A percentile compares a stretch with the other conserved stretches of the same genome.
Evolutionary conservation across 2,797 vertebrate species (phyloP).

Genomic region (Cottoperca gobio): DNA sequence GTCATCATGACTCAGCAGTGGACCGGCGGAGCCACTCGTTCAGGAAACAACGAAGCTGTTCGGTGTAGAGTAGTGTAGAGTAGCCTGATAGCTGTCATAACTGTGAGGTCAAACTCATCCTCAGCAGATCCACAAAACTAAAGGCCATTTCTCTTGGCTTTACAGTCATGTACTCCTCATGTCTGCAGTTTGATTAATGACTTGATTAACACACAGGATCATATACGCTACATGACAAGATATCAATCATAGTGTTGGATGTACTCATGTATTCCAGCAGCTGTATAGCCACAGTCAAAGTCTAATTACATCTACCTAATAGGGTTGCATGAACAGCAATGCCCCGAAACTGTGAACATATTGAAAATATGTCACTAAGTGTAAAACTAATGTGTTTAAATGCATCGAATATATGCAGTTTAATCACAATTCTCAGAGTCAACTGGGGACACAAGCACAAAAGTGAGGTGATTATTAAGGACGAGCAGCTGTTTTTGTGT

Average conservation of each 20-base stretch:
- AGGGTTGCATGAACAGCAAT: slow-evolving; percentile 51
- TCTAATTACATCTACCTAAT: slow-evolving; percentile 69
- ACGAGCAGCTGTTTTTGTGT: slow-evolving; percentile 46
- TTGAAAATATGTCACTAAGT: slow-evolving; percentile 54
- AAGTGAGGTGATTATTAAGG: slow-evolving; percentile 54
- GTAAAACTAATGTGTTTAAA: slow-evolving; percentile 40
- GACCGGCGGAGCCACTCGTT: slow-evolving; percentile 55
- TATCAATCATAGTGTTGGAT: slow-evolving; percentile 69
- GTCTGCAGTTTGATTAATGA: slow-evolving; percentile 70
- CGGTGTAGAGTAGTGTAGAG: slow-evolving; percentile 63
- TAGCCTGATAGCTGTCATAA: slow-evolving; percentile 61
- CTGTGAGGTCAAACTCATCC: slow-evolving; percentile 58
- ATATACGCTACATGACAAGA: slow-evolving; percentile 37
- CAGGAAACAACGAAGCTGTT: slow-evolving; percentile 55
- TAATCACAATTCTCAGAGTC: slow-evolving; percentile 30
- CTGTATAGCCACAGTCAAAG: slow-evolving; percentile 45
- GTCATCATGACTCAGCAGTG: slow-evolving; percentile 77
- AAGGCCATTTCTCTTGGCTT: slow-evolving; percentile 40
- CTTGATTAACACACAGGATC: slow-evolving; percentile 57
- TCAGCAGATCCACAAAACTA: slow-evolving; percentile 54
- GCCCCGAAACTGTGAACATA: slow-evolving; percentile 52
- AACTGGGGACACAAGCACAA: slow-evolving; percentile 26
- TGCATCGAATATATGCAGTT: slow-evolving; percentile 31
- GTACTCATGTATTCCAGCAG: slow-evolving; percentile 53
- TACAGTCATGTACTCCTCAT: slow-evolving; percentile 44